Base-by-base conservation (phyloP, 2,888 invertebrate genomes). In the Orchesellides sinensis region DNA sequence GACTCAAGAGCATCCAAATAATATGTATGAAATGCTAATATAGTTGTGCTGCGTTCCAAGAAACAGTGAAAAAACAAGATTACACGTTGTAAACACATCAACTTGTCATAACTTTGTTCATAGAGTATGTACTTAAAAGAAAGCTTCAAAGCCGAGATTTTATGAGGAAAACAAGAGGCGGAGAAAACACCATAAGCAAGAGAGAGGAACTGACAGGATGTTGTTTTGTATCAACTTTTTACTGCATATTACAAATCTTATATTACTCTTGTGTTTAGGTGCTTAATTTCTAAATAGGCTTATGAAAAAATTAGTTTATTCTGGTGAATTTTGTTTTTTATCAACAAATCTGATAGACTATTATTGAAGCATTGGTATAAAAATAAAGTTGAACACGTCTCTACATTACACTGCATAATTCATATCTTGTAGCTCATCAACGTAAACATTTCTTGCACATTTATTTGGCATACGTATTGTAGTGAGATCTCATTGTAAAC, bases 31-130 rank as follows among this genome's bases (percentile, higher is more conserved):
- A 49, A 66, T 49, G 49, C 68, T 49, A 49, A 63, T 35, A 45
- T 21, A 59, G 63, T 63, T 40, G 21, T 59, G 59, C 5, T 8
- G 2, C n/a, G n/a, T 59, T 27, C 25, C 35, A 17, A 63, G 63
- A 27, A 63, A 40, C 40, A 17, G 40, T 35, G 21, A 63, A 40
- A 63, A 63, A 63, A 63, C 23, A 40, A 35, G 63, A 63, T 63
- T 63, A 63, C 63, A 40, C 27, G 35, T 63, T 63, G 63, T 63
- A 63, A 63, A 63, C 63, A 63, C 40, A 63, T 63, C 45, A 63
- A 63, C 45, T 63, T 45, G 63, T 63, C 63, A 40, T 63, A 63
- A 63, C 63, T 63, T 63, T 63, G 29, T 40, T 61, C 61, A 54
- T 61, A 12, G 8, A 29, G 61, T 21, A 61, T 21, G 10, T 14